Base-by-base conservation (phyloP, 2,888 invertebrate genomes). In the Parapristionchus giblindavisi region DNA sequence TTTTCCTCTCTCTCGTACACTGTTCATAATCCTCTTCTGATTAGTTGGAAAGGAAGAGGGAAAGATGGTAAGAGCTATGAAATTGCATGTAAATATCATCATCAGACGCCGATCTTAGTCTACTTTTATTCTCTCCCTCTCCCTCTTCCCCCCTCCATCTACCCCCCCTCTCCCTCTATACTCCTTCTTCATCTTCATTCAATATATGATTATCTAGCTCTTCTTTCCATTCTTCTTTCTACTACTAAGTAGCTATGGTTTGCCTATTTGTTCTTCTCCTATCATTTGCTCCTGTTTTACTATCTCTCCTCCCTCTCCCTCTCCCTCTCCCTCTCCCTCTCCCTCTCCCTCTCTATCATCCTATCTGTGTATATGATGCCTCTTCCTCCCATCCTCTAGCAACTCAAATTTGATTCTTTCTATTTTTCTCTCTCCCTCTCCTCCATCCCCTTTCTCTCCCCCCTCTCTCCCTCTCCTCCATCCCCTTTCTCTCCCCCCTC, bases 281-380 rank as follows among this genome's bases (percentile, higher is more conserved):
- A 17, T 27, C 29, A n/a, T 56, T 24, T 6, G 8, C 24, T 27
- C 29, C 11, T 56, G 8, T 56, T 27, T n/a, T 8, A 24, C 11
- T 14, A 14, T 65, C 65, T 21, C 40, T 65, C 40, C 65, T 17
- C 32, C 24, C 5, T 0, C 40, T 65, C 40, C 43, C 40, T 29
- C 32, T 65, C 65, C n/a, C 65, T 65, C 1, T 14, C 65, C 29
- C 65, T 65, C 65, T 43, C 29, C 32, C 32, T 65, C 34, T 36
- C 65, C 2, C 65, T 17, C 48, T 6, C 65, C 48, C 65, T 65
- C 65, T 65, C 48, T 6, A 29, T 27, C 29, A 3, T 27, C 24
- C 56, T 14, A 11, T 27, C 24, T 17, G 29, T 8, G 24, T 6
- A 8, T 6, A 14, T 14, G 8, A n/a, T 24, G 8, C 24, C 6